Conservation (phyloP, 2,797 vertebrate genomes). For the Mormyrus proboscirostris region DNA sequence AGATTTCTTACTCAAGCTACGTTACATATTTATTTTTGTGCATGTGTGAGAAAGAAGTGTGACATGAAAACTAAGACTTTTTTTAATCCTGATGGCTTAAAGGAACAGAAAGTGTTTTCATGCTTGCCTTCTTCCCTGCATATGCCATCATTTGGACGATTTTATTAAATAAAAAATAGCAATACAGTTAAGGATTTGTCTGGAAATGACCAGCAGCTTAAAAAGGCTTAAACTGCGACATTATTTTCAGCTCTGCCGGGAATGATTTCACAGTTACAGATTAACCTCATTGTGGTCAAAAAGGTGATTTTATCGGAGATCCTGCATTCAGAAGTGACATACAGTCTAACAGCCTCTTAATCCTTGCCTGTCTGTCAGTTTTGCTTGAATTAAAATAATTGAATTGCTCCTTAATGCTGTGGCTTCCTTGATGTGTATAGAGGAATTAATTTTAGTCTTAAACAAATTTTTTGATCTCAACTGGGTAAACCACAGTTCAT, state of each 20-base stretch:
- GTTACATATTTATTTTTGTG: background rate
- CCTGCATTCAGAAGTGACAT: background rate
- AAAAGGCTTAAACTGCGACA: background rate
- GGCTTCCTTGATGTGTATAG: background rate
- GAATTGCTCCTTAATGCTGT: background rate
- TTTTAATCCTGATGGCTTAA: background rate
- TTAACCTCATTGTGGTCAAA: slow-evolving; percentile 11
- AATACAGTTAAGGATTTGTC: background rate
- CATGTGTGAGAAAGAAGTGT: background rate
- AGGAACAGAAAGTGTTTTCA: background rate
- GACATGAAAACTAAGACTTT: background rate
- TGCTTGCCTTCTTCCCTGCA: background rate
- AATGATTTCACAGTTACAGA: background rate
- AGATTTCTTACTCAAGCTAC: background rate
- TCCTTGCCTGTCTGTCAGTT: background rate
- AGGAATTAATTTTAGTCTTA: slow-evolving; percentile 6
- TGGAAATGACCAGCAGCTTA: slow-evolving; percentile 4
- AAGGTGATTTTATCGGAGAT: background rate
- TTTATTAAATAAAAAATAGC: background rate
- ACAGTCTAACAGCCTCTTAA: background rate
- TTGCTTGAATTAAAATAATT: background rate
- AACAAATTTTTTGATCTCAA: slow-evolving; percentile 1
- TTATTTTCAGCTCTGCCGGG: background rate
- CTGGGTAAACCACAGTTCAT: background rate
- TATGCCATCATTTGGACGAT: background rate